These are phyloP conservation scores for Pseudois nayaur DNA, from an alignment of 2,113 vertebrate genomes.

Conservation along the genomic window DNA sequence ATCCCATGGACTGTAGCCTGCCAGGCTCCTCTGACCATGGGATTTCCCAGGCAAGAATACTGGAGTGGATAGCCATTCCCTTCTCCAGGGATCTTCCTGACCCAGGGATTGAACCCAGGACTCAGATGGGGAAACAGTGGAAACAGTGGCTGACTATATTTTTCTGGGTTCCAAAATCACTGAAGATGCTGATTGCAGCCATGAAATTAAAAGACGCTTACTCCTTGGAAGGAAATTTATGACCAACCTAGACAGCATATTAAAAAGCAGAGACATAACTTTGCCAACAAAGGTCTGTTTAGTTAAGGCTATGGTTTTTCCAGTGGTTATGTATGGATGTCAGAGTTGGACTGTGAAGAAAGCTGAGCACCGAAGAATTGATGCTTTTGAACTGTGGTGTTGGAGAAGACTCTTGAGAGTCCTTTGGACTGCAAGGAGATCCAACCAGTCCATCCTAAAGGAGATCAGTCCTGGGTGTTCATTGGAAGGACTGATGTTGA, in stretches of 20 bases:
- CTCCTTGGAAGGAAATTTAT: background rate
- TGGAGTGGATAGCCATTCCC: background rate
- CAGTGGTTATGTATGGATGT: background rate
- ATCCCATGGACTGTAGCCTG: background rate
- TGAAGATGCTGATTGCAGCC: background rate
- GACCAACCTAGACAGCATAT: background rate
- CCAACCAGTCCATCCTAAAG: no score
- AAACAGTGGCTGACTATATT: background rate
- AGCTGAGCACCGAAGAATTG: fast-evolving
- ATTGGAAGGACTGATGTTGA: no score
- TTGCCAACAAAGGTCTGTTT: fast-evolving
- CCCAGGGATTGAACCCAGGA: background rate
- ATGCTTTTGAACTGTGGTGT: background rate
- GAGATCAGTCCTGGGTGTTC: no score
- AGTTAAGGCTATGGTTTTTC: background rate
- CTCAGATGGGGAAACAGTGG: background rate
- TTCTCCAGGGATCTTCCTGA: background rate
- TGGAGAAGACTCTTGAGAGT: background rate
- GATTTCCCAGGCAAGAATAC: background rate
- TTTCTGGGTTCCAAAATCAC: background rate
- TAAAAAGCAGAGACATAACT: background rate
- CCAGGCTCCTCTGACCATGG: background rate
- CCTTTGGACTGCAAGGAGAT: no score
- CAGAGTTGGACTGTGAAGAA: background rate
- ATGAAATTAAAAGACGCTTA: background rate